A percentile compares a stretch with the other conserved stretches of the same genome.
Evolutionary conservation across 2,113 vertebrate genomes (phyloP).

Genomic region (Hydrochoerus hydrochaeris): DNA sequence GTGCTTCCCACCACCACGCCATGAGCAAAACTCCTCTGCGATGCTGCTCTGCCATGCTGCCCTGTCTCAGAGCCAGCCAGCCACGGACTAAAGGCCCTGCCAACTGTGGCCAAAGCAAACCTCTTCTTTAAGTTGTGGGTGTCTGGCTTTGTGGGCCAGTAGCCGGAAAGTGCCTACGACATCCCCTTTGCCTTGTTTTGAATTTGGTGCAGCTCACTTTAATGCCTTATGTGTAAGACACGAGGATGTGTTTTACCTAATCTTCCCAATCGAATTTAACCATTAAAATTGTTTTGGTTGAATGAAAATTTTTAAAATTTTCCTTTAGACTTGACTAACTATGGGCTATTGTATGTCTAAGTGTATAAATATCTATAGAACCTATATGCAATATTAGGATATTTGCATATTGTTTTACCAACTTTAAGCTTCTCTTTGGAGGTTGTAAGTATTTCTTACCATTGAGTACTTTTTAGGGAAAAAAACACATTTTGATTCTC

Average conservation of each 20-base stretch:
- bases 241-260: background rate
- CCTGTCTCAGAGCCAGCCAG: background rate
- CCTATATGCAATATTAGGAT: background rate
- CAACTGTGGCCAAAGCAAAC: background rate
- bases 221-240: background rate
- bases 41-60: too few species aligned
- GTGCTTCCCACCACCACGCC: background rate
- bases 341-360: background rate
- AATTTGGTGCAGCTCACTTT: background rate
- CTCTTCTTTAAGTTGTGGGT: background rate
- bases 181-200: background rate
- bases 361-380: background rate
- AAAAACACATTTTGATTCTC: background rate
- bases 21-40: too few species aligned
- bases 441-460: background rate
- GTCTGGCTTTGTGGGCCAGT: background rate
- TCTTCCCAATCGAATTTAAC: background rate
- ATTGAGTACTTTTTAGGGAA: background rate
- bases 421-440: background rate
- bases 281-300: background rate
- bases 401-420: background rate
- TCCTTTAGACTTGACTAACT: background rate
- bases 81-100: too few species aligned
- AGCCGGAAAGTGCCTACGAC: background rate
- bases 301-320: background rate